Evolutionary conservation across 2,888 invertebrate genomes (phyloP).

Genomic region (Pseudococcus jackbeardsleyi): DNA sequence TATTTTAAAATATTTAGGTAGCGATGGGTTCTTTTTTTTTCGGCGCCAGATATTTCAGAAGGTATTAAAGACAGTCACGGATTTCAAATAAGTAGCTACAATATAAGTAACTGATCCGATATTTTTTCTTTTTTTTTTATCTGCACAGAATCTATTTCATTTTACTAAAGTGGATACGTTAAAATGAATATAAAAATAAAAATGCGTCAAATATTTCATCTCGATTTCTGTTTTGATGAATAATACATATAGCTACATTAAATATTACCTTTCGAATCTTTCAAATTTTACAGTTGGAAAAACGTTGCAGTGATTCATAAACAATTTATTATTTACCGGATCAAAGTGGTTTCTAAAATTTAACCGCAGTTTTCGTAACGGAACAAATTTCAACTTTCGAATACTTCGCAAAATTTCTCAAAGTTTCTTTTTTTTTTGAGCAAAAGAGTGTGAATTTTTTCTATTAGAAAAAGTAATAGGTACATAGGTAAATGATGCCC

Average conservation of each 20-base stretch:
- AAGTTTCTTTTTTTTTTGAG: too few species aligned
- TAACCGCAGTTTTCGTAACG: background rate
- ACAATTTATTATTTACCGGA: background rate
- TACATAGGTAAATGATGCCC: too few species aligned
- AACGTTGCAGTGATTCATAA: constrained; percentile 14
- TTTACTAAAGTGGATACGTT: constrained; percentile 12
- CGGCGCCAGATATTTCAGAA: background rate
- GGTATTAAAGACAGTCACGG: background rate
- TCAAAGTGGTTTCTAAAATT: background rate
- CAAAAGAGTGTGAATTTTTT: too few species aligned
- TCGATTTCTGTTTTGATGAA: constrained; percentile 35
- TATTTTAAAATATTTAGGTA: constrained; percentile 3
- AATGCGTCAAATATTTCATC: constrained; percentile 45
- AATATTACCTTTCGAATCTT: constrained; percentile 19
- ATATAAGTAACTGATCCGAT: background rate
- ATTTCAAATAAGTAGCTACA: constrained; percentile 48
- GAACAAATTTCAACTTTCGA: background rate
- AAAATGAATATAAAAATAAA: constrained; percentile 31
- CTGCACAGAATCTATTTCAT: background rate
- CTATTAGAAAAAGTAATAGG: too few species aligned
- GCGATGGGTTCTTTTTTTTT: background rate
- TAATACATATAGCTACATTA: constrained; percentile 24
- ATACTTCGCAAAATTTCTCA: background rate
- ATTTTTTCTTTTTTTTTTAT: background rate
- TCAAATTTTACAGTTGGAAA: constrained; percentile 12